Evolutionary conservation across 2,888 invertebrate species (phyloP).

Genomic region (Papilio gigon): DNA sequence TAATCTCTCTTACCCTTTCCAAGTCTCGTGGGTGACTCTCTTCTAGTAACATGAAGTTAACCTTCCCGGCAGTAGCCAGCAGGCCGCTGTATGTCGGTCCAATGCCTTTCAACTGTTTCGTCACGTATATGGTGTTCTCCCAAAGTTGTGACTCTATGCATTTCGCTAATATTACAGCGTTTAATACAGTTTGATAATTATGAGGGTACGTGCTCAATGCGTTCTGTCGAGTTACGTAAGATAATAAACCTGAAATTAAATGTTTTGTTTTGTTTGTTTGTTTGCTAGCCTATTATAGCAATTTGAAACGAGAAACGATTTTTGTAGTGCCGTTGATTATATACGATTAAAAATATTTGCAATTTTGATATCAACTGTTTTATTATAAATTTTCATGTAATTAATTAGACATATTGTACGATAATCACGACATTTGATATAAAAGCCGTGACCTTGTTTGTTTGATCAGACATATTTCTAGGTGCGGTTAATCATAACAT

Average conservation of each 20-base stretch:
- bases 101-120: constrained; percentile 87
- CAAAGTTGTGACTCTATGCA: constrained; percentile 86
- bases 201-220: constrained; percentile 57
- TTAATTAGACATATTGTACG: not conserved
- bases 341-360: no score
- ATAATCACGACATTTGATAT: not conserved
- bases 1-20: constrained; percentile 86
- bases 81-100: constrained; percentile 85
- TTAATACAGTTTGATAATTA: constrained; percentile 81
- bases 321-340: no score
- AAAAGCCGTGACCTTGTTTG: constrained; percentile 20
- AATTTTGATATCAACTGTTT: no score
- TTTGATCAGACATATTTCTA: constrained; percentile 19
- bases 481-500: constrained; percentile 17
- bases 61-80: constrained; percentile 85
- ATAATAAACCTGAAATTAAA: constrained; percentile 76
- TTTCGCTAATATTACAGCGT: constrained; percentile 84
- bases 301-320: no score
- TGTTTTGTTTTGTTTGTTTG: not conserved
- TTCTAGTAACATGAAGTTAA: constrained; percentile 84
- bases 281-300: no score
- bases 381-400: not conserved
- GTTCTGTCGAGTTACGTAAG: constrained; percentile 77
- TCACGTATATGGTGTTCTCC: constrained; percentile 87
- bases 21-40: constrained; percentile 87